Base-by-base conservation (phyloP, 2,113 vertebrate genomes). In the Catharus fuscescens region DNA sequence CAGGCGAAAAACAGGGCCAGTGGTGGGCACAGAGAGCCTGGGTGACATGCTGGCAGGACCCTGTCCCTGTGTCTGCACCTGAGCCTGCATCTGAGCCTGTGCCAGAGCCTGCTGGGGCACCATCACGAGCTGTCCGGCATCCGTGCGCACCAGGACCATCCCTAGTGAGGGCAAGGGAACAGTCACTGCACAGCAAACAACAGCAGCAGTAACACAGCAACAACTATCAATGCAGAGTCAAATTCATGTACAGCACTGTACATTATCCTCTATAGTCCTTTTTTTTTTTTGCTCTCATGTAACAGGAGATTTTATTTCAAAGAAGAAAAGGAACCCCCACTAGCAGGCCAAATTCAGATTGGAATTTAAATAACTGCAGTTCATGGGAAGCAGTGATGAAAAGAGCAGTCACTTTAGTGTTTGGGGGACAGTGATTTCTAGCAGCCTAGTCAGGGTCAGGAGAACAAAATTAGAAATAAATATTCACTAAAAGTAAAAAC, bases 91-190 rank as follows among this genome's bases (percentile, higher is more conserved):
- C 9, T 97, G 97, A 71, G 98, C 98, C 91, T 99, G 98, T 4
- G 98, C 98, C 77, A 98, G 97, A 18, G 98, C 98, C 95, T 99
- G 98, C 97, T 99, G 98, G 38, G 98, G 98, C 93, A 98, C 98
- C 98, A 99, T 98, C 23, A 99, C 98, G 26, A 99, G 97, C 94
- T 99, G 98, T 8, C 98, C 98, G 32, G 98, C 91, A 64, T 99
- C 98, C 0, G 98, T 99, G 42, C 98, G 98, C 67, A 99, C 98
- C 96, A 99, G 91, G 32, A 99, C 98, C 98, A 99, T 99, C 50
- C 98, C 98, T 99, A 70, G 60, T 12, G 50, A 36, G 60, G 77
- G 70, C 26, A 59, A 85, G 65, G 81, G 10, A 50, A 70, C 26
- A 71, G 5, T 60, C 79, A 89, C 24, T 16, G 4, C 1, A 23